phyloP scores from a whole-genome alignment of 2,797 vertebrate species.

The Muraenolepis orangiensis region DNA sequence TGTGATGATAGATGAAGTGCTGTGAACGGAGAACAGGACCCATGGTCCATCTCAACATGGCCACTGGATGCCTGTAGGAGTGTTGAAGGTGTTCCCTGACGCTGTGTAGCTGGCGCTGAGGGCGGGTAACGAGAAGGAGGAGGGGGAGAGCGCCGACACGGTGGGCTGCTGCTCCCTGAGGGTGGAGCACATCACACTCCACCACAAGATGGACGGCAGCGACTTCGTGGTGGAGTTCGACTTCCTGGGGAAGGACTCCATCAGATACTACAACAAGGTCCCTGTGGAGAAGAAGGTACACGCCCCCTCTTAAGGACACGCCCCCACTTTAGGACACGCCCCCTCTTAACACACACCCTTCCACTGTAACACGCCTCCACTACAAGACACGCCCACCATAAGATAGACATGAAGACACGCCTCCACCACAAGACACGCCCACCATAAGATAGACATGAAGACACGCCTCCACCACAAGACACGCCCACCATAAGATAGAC shows the following conservation, averaged over 20 bases:
- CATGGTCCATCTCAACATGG: too few species aligned
- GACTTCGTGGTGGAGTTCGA: conserved; percentile 71
- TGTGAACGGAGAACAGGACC: too few species aligned
- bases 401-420: neutral
- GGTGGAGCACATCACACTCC: conserved; percentile 75
- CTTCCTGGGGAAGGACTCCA: conserved; percentile 82
- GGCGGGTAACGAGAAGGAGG: conserved; percentile 81
- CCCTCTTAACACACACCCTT: too few species aligned
- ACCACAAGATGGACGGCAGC: conserved; percentile 63
- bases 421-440: neutral
- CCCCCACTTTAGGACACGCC: neutral
- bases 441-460: too few species aligned
- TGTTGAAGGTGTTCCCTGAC: too few species aligned
- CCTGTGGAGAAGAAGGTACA: conserved; percentile 72
- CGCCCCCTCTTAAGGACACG: neutral
- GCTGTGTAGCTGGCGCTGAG: conserved; percentile 72
- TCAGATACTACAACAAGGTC: conserved; percentile 77
- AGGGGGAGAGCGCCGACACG: conserved; percentile 78
- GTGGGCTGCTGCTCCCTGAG: conserved; percentile 82
- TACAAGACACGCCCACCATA: neutral
- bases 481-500: neutral
- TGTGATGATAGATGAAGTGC: too few species aligned
- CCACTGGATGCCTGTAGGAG: too few species aligned
- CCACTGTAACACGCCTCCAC: neutral
- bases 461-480: too few species aligned